phyloP scores from a whole-genome alignment of 2,888 invertebrate genomes.

The Polymixis flavicincta region DNA sequence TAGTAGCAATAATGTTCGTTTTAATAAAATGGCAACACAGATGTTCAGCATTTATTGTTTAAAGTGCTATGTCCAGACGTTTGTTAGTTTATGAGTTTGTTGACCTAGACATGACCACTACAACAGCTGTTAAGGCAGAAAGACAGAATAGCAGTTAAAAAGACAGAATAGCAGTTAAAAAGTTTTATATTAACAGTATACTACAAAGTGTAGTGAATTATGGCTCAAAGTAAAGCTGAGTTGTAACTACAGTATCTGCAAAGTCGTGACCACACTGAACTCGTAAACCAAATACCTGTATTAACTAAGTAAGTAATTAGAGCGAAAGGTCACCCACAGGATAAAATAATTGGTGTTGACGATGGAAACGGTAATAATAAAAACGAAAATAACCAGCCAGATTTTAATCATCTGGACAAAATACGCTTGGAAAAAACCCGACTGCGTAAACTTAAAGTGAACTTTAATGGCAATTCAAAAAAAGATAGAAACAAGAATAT shows the following conservation, averaged over 20 bases:
- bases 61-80: conserved; percentile 17
- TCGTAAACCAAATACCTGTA: neutral
- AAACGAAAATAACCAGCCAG: neutral
- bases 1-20: conserved; percentile 5
- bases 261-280: neutral
- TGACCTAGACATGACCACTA: conserved; percentile 17
- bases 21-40: conserved; percentile 12
- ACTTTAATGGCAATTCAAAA: too few relatives aligned
- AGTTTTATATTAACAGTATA: conserved; percentile 23
- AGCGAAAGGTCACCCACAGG: neutral
- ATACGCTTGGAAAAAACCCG: too few relatives aligned
- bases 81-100: conserved; percentile 36
- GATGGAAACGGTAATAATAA: too few relatives aligned
- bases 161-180: conserved; percentile 18
- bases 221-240: neutral
- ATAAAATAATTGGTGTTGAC: too few relatives aligned
- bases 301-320: neutral
- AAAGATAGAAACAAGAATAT: too few relatives aligned
- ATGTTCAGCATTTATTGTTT: conserved; percentile 11
- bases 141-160: conserved; percentile 23
- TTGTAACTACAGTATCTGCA: neutral
- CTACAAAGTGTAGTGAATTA: conserved; percentile 3
- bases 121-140: conserved; percentile 18
- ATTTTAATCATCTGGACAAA: neutral
- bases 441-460: too few relatives aligned